Conservation (phyloP, 1,140 invertebrate species). For the Drosophila subpulchrella region DNA sequence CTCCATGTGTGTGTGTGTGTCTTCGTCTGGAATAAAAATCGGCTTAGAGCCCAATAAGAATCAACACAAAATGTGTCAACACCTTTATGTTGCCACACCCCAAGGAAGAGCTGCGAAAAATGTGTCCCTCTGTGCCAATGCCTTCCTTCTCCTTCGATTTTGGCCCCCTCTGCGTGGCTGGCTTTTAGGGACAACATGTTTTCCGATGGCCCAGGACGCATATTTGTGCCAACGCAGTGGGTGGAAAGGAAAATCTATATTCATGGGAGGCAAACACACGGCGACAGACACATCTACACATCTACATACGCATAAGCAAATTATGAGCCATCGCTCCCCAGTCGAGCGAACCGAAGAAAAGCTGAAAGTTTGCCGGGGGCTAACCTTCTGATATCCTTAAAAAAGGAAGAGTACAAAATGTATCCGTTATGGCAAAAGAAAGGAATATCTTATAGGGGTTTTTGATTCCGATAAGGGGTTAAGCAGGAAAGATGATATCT, state of each 20-base stretch:
- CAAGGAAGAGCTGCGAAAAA: slow-evolving; percentile 44
- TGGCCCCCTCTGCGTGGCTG: slow-evolving; percentile 32
- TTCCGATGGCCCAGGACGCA: slow-evolving; percentile 44
- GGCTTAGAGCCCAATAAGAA: slow-evolving; percentile 69
- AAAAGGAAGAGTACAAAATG: not conserved
- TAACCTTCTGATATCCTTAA: slow-evolving; percentile 12
- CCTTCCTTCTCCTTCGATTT: slow-evolving; percentile 27
- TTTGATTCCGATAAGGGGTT: not conserved
- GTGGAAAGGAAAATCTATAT: slow-evolving; percentile 75
- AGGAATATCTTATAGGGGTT: not conserved
- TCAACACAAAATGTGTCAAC: slow-evolving; percentile 73
- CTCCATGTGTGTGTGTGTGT: slow-evolving; percentile 10
- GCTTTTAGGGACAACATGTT: slow-evolving; percentile 66
- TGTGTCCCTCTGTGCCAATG: slow-evolving; percentile 43
- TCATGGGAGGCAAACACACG: slow-evolving; percentile 51
- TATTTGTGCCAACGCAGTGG: slow-evolving; percentile 56
- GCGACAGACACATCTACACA: slow-evolving; percentile 41
- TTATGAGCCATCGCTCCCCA: slow-evolving; percentile 31
- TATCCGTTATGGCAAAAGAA: not conserved
- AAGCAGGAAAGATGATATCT: not conserved
- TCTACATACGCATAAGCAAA: slow-evolving; percentile 39
- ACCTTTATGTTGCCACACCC: slow-evolving; percentile 77
- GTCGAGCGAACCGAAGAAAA: slow-evolving; percentile 19
- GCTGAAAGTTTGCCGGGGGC: slow-evolving; percentile 7
- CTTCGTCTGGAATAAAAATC: slow-evolving; percentile 58